phyloP scores from a whole-genome alignment of 2,113 vertebrate genomes.

The Daphoenositta chrysoptera region DNA sequence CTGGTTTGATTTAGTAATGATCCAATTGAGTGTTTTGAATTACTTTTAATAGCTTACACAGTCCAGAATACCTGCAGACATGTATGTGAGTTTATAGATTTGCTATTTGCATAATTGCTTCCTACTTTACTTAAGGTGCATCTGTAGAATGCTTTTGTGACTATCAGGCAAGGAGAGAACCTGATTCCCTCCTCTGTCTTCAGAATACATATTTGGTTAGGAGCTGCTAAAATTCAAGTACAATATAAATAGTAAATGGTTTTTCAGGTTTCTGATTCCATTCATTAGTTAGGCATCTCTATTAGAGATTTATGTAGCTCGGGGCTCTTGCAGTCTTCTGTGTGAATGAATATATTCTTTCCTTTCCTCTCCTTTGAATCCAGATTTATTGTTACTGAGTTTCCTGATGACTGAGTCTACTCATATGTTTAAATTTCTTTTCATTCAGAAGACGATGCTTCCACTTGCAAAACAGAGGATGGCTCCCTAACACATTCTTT shows the following conservation, averaged over 20 bases:
- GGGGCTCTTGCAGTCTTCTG: background rate
- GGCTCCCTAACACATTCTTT: background rate
- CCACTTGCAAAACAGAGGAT: background rate
- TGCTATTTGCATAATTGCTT: background rate
- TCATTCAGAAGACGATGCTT: background rate
- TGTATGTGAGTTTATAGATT: background rate
- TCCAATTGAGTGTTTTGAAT: background rate
- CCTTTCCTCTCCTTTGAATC: background rate
- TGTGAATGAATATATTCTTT: background rate
- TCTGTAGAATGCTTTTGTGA: background rate
- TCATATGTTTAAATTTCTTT: background rate
- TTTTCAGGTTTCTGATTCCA: background rate
- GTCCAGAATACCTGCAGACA: background rate
- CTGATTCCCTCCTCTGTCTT: background rate
- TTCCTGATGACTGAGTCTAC: background rate
- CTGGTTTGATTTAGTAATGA: background rate
- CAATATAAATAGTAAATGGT: background rate
- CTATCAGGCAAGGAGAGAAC: background rate
- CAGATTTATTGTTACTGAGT: background rate
- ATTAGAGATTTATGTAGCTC: background rate
- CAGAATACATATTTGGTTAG: background rate
- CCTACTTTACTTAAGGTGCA: background rate
- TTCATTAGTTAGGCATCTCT: background rate
- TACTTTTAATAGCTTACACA: background rate
- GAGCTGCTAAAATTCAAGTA: background rate